Evolutionary conservation across 23 tunicate species (phyloP).

Genomic region (Styela plicata): DNA sequence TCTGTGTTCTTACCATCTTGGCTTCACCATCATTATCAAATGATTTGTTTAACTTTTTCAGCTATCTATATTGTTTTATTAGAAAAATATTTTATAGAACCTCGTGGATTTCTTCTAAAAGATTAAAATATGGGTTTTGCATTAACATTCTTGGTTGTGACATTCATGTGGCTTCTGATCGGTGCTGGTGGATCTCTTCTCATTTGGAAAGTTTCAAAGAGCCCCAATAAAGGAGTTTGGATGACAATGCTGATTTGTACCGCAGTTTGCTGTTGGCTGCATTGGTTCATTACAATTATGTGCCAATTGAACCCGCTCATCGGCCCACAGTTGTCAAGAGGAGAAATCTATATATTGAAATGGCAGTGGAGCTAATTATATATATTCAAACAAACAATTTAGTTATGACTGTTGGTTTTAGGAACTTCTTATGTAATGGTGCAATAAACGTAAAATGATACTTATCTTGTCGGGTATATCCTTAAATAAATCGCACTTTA

Average conservation of each 20-base stretch:
- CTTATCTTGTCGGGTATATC: too few species aligned
- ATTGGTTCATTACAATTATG: conserved; percentile 84
- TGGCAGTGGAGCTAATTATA: conserved; percentile 73
- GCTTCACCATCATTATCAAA: too few species aligned
- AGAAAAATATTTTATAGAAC: too few species aligned
- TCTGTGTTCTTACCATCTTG: too few species aligned
- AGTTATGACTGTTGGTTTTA: too few species aligned
- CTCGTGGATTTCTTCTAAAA: too few species aligned
- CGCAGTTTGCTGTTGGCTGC: conserved; percentile 90
- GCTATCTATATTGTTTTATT: too few species aligned
- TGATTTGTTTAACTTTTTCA: too few species aligned
- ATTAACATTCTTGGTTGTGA: conserved; percentile 48
- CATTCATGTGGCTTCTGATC: conserved; percentile 56
- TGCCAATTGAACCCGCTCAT: conserved; percentile 89
- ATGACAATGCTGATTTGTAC: conserved; percentile 77
- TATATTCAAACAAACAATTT: too few species aligned
- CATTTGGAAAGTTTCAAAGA: conserved; percentile 53
- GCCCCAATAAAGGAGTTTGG: conserved; percentile 72
- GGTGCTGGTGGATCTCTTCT: conserved; percentile 74
- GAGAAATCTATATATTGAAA: conserved; percentile 46
- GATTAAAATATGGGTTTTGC: conserved; percentile 4
- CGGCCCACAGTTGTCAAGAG: conserved; percentile 73
- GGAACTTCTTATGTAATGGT: too few species aligned
- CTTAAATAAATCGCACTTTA: too few species aligned
- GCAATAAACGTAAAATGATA: too few species aligned